Evolutionary conservation across 2,113 vertebrate species (phyloP).

Genomic region (Bufo bufo): DNA sequence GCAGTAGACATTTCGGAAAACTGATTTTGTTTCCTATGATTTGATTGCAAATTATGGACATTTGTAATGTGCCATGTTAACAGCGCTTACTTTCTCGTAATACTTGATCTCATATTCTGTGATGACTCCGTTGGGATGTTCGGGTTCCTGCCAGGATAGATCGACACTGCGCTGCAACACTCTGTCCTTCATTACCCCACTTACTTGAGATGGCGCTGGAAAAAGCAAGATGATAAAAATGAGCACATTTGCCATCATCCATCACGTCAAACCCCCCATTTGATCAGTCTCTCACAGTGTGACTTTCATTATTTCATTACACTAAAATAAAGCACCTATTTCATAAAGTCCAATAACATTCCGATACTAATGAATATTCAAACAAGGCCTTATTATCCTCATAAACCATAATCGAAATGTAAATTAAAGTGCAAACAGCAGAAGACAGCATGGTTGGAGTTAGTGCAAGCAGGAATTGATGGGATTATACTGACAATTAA

Average conservation of each 20-base stretch:
- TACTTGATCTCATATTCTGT: slow-evolving; percentile 99
- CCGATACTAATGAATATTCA: slow-evolving; percentile 84
- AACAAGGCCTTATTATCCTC: slow-evolving; percentile 76
- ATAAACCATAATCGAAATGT: slow-evolving; percentile 82
- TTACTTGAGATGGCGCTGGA: slow-evolving; percentile 96
- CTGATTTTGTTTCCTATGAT: slow-evolving; percentile 5
- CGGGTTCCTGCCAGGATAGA: slow-evolving; percentile 98
- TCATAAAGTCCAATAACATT: slow-evolving; percentile 69
- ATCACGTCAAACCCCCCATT: slow-evolving; percentile 70
- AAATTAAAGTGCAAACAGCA: slow-evolving; percentile 83
- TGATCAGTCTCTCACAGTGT: slow-evolving; percentile 72
- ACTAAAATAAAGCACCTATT: slow-evolving; percentile 76
- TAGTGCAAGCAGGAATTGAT: slow-evolving; percentile 74
- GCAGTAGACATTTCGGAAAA: neutral
- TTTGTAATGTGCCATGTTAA: slow-evolving; percentile 31
- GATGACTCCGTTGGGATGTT: slow-evolving; percentile 98
- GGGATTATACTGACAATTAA: slow-evolving; percentile 79
- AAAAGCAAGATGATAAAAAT: slow-evolving; percentile 77
- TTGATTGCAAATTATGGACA: neutral
- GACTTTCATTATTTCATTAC: slow-evolving; percentile 69
- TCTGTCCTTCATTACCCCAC: slow-evolving; percentile 93
- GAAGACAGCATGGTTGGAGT: slow-evolving; percentile 76
- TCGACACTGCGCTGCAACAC: slow-evolving; percentile 92
- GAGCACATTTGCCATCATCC: slow-evolving; percentile 69
- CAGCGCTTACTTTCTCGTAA: slow-evolving; percentile 93